phyloP scores from a whole-genome alignment of 2,888 invertebrate species.

The Geotrupes spiniger region DNA sequence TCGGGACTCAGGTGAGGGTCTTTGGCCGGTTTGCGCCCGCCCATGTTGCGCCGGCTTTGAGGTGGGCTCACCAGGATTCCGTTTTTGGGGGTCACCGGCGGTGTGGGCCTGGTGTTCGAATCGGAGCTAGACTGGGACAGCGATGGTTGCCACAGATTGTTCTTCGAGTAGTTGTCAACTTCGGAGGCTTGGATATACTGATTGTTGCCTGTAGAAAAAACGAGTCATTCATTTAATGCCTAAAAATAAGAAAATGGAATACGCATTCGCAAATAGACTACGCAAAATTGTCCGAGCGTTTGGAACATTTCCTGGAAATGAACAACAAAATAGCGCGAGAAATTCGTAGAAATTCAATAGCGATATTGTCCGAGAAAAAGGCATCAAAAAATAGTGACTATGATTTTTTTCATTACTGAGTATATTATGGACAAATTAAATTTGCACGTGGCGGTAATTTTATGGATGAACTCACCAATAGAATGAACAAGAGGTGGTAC shows the following conservation, averaged over 20 bases:
- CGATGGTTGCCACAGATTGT: constrained; percentile 46
- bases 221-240: no score
- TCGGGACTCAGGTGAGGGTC: constrained; percentile 80
- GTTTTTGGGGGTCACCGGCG: constrained; percentile 37
- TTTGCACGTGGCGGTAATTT: no score
- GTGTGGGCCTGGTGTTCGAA: constrained; percentile 43
- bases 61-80: constrained; percentile 24
- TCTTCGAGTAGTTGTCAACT: constrained; percentile 43
- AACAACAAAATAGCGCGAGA: no score
- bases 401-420: no score
- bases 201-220: constrained; percentile 44
- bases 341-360: no score
- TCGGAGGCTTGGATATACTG: constrained; percentile 49
- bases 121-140: constrained; percentile 47
- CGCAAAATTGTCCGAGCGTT: no score
- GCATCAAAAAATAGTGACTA: no score
- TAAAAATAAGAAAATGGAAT: background rate
- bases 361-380: no score
- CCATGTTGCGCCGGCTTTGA: constrained; percentile 67
- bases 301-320: no score
- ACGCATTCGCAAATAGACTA: no score
- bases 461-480: constrained; percentile 48
- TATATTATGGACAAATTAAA: no score
- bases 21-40: constrained; percentile 77
- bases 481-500: constrained; percentile 73